These are phyloP conservation scores for Hypotaenidia philippensis DNA, from an alignment of 2,797 vertebrate species.

Conservation along the genomic window DNA sequence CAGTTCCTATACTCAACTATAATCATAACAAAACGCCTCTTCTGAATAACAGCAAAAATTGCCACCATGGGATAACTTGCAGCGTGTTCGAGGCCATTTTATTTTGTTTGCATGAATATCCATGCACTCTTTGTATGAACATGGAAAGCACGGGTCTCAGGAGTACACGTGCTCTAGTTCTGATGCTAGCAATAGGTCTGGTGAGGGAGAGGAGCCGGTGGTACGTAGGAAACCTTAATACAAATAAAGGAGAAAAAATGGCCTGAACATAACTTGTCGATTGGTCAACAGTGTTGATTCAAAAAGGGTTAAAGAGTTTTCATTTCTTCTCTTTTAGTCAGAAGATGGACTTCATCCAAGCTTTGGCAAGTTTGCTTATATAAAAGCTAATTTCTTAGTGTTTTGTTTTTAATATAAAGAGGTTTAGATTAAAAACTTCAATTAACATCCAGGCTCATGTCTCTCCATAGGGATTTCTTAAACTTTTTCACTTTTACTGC, in stretches of 20 bases:
- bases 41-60: not conserved
- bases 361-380: not conserved
- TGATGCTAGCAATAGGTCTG: not conserved
- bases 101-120: not conserved
- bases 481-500: not conserved
- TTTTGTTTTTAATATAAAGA: not conserved
- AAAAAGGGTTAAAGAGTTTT: not conserved
- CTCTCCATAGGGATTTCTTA: not conserved
- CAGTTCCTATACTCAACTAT: not conserved
- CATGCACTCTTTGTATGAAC: not conserved
- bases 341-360: not conserved
- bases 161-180: rapidly evolving
- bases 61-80: not conserved
- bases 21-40: not conserved
- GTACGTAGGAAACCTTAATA: not conserved
- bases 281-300: not conserved
- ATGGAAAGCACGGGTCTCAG: not conserved
- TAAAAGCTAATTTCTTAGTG: not conserved
- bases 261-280: not conserved
- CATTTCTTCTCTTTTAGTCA: not conserved
- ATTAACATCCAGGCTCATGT: not conserved
- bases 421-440: not conserved
- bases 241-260: not conserved
- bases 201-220: not conserved
- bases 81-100: not conserved